phyloP scores from a whole-genome alignment of 2,888 invertebrate genomes.

The Odontomyia ornata region DNA sequence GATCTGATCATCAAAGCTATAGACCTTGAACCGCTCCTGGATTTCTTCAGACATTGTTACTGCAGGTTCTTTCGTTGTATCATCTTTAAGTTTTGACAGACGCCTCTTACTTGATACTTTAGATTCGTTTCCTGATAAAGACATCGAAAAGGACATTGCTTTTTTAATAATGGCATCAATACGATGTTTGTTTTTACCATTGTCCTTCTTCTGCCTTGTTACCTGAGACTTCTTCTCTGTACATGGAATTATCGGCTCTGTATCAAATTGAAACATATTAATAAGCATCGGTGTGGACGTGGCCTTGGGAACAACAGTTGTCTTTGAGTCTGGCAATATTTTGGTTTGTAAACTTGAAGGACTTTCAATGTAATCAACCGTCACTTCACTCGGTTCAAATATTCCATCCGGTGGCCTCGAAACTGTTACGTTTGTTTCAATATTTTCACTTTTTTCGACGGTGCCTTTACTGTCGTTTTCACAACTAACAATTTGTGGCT shows the following conservation, averaged over 20 bases:
- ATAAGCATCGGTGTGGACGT: neutral
- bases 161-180: no score
- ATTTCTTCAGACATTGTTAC: constrained; percentile 27
- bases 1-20: constrained; percentile 23
- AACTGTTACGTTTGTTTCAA: neutral
- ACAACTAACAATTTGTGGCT: neutral
- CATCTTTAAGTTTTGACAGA: constrained; percentile 22
- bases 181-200: neutral
- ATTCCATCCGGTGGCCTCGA: neutral
- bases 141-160: no score
- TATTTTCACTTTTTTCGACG: neutral
- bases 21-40: constrained; percentile 28
- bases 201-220: neutral
- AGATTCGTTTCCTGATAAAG: neutral
- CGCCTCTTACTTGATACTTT: constrained; percentile 1
- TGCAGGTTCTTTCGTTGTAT: neutral
- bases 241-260: neutral
- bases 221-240: neutral
- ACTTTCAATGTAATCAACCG: neutral
- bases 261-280: constrained; percentile 15
- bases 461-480: neutral
- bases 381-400: neutral
- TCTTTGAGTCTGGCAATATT: neutral
- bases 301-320: neutral
- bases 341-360: neutral